phyloP scores from a whole-genome alignment of 2,113 vertebrate genomes.

The Cyprinodon tularosa region DNA sequence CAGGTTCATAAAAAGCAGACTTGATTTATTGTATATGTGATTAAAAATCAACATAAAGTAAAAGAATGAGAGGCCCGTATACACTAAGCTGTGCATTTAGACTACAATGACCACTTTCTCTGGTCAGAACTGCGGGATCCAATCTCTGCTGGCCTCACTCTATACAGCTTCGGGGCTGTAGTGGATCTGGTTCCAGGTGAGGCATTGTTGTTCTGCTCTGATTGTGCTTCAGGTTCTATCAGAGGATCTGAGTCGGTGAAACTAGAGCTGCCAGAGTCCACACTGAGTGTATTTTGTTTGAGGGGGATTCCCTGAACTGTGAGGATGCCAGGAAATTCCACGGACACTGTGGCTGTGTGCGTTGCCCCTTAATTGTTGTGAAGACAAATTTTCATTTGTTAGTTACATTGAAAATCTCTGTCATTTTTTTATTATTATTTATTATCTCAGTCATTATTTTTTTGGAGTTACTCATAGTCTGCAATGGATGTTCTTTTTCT shows the following conservation, averaged over 20 bases:
- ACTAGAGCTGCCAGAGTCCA: slow-evolving; percentile 34
- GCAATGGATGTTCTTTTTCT: background rate
- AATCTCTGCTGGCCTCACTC: background rate
- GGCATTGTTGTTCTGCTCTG: slow-evolving; percentile 53
- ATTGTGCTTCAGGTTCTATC: slow-evolving; percentile 54
- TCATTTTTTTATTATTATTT: background rate
- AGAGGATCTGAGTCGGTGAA: slow-evolving; percentile 42
- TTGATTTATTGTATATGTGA: background rate
- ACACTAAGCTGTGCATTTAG: background rate
- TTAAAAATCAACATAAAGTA: background rate
- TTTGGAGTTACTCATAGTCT: background rate
- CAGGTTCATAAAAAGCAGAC: background rate
- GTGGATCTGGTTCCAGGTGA: slow-evolving; percentile 34
- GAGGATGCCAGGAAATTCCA: slow-evolving; percentile 31
- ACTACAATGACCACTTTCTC: background rate
- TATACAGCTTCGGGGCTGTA: background rate
- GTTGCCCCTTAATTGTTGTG: background rate
- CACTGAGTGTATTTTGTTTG: slow-evolving; percentile 26
- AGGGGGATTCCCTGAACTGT: slow-evolving; percentile 51
- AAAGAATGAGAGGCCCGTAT: too few relatives aligned
- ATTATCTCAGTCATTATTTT: background rate
- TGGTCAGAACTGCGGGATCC: background rate
- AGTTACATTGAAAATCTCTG: background rate
- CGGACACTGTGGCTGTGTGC: background rate
- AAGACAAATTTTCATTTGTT: background rate